Conservation (phyloP, 2,797 vertebrate genomes). For the Scolopax rusticola region DNA sequence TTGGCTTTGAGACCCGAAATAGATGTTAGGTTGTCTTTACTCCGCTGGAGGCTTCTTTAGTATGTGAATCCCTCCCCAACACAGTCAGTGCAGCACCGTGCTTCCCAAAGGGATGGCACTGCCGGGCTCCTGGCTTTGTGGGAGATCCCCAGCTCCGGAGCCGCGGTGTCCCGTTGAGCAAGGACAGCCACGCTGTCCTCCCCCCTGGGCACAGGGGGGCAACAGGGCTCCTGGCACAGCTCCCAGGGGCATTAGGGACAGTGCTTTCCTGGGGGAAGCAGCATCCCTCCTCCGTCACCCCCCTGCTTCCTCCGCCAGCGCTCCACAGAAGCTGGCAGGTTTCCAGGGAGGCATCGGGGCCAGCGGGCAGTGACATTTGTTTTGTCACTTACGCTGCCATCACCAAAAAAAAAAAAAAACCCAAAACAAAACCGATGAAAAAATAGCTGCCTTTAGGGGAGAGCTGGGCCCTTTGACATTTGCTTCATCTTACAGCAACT, state of each 20-base stretch:
- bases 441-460: conserved; percentile 24
- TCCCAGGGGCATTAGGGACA: rapidly evolving
- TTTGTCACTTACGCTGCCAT: conserved; percentile 12
- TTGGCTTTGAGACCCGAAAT: conserved; percentile 43
- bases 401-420: conserved; percentile 27
- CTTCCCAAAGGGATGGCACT: not conserved
- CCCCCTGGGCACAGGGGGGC: not conserved
- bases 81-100: not conserved
- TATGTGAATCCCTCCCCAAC: conserved; percentile 38
- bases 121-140: not conserved
- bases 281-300: not conserved
- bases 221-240: not conserved
- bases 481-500: not conserved
- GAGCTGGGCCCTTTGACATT: conserved; percentile 6
- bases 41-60: not conserved
- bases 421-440: not conserved
- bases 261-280: not conserved
- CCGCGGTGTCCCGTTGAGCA: not conserved
- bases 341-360: not conserved
- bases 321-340: not conserved
- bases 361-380: conserved; percentile 40
- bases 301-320: rapidly evolving
- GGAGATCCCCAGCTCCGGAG: not conserved
- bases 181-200: not conserved
- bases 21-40: conserved; percentile 17